Base-by-base conservation (phyloP, 1,140 invertebrate species). In the Ceratina japonica region DNA sequence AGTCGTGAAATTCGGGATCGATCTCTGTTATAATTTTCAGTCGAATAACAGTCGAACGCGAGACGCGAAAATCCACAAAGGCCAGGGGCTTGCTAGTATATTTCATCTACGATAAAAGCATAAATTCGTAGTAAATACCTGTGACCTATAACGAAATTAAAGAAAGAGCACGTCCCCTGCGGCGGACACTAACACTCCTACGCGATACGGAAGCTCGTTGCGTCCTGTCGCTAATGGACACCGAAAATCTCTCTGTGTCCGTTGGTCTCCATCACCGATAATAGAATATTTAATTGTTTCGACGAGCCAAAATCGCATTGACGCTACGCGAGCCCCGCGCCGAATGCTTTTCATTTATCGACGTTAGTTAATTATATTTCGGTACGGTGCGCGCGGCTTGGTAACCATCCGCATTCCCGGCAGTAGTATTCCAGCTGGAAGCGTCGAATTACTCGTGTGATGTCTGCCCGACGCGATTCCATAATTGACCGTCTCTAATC, bases 401-500 rank as follows among this genome's bases (percentile, higher is more conserved):
- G 65, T 52, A 61, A 52, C 56, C 24, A 70, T 70, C 65, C 56
- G 49, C 24, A 76, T 70, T 76, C 75, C n/a, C 44, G 56, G 54
- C 75, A 61, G 52, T 56, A 31, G 16, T 70, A 70, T 76, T 27
- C 65, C 65, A 24, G 56, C 75, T 70, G 75, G 56, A 70, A 76
- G 66, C 75, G 58, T 70, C 65, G 75, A 76, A 76, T 76, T 76
- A 76, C 75, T 76, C 75, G 75, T 76, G 61, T 61, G 56, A 76
- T 70, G 75, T 70, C 75, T 27, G 56, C 37, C 15, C 37, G 58
- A 61, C 18, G 56, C 75, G 44, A 76, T 76, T 70, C 65, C 75
- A 76, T 70, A 76, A 70, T 76, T 76, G 66, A 76, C 75, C 75
- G 58, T 76, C 75, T 70, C 75, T 70, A 76, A 76, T 76, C 65